These are phyloP conservation scores for Carcina quercana DNA, from an alignment of 2,888 invertebrate species.

Conservation along the genomic window DNA sequence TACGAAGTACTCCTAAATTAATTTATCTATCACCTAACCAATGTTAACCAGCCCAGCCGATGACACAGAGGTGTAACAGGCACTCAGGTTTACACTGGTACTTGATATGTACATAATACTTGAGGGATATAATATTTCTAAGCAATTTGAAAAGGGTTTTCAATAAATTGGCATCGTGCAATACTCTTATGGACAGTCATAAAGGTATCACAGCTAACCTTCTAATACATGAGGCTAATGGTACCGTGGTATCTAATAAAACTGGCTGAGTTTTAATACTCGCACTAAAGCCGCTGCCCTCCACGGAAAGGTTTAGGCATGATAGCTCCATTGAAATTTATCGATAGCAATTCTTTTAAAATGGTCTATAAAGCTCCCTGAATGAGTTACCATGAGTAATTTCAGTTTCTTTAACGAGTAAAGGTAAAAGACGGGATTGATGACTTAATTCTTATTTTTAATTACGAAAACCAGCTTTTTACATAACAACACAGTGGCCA, in stretches of 20 bases:
- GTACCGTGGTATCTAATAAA: neutral
- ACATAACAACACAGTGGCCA: neutral
- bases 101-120: no score
- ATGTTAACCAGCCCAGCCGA: no score
- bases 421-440: conserved; percentile 7
- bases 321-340: conserved; percentile 35
- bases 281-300: conserved; percentile 21
- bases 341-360: conserved; percentile 38
- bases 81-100: no score
- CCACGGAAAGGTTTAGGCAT: conserved; percentile 23
- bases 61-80: no score
- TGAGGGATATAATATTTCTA: no score
- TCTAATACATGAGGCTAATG: no score
- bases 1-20: no score
- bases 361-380: conserved; percentile 28
- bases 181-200: no score
- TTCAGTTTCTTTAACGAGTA: conserved; percentile 25
- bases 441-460: neutral
- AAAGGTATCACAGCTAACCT: no score
- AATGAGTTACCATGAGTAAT: conserved; percentile 30
- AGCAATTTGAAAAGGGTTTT: no score
- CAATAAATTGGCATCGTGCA: no score
- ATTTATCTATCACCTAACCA: no score
- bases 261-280: conserved; percentile 15
- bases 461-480: neutral